Percentiles rank a stretch among this genome's conserved stretches.
These are phyloP conservation scores for Drosophila barbarae DNA, from an alignment of 2,888 invertebrate genomes.

Conservation along the genomic window DNA sequence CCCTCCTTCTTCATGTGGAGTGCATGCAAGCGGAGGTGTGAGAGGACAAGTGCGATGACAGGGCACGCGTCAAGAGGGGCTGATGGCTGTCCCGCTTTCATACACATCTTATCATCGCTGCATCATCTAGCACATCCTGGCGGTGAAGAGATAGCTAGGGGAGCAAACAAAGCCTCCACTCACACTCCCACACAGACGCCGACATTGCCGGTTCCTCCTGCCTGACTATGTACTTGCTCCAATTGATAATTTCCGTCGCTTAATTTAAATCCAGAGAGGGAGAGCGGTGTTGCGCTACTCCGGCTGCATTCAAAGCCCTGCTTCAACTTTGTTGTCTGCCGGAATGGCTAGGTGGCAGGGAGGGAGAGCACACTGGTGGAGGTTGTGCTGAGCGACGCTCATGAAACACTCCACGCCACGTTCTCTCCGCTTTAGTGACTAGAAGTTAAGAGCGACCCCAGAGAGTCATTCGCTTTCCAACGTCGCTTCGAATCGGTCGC, in stretches of 20 bases:
- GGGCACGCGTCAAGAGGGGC: slow-evolving; percentile 51
- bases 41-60: slow-evolving; percentile 55
- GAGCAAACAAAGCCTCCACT: slow-evolving; percentile 43
- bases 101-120: slow-evolving; percentile 51
- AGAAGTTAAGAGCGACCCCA: slow-evolving; percentile 56
- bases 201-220: slow-evolving; percentile 29
- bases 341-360: background rate
- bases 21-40: slow-evolving; percentile 39
- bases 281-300: slow-evolving; percentile 8
- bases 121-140: slow-evolving; percentile 48
- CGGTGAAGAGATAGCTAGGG: slow-evolving; percentile 18
- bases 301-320: slow-evolving; percentile 55
- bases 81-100: slow-evolving; percentile 28
- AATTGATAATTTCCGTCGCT: slow-evolving; percentile 69
- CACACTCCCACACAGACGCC: slow-evolving; percentile 14
- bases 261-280: slow-evolving; percentile 50
- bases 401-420: slow-evolving; percentile 49
- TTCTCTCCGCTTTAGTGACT: slow-evolving; percentile 52
- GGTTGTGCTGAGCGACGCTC: slow-evolving; percentile 30
- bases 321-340: slow-evolving; percentile 47
- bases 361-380: slow-evolving; percentile 42
- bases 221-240: slow-evolving; percentile 44
- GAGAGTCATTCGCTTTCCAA: slow-evolving; percentile 32
- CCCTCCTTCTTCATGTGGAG: background rate
- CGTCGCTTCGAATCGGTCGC: slow-evolving; percentile 31